Evolutionary conservation across 1,140 invertebrate genomes (phyloP).

Genomic region (Drosophila parvula): DNA sequence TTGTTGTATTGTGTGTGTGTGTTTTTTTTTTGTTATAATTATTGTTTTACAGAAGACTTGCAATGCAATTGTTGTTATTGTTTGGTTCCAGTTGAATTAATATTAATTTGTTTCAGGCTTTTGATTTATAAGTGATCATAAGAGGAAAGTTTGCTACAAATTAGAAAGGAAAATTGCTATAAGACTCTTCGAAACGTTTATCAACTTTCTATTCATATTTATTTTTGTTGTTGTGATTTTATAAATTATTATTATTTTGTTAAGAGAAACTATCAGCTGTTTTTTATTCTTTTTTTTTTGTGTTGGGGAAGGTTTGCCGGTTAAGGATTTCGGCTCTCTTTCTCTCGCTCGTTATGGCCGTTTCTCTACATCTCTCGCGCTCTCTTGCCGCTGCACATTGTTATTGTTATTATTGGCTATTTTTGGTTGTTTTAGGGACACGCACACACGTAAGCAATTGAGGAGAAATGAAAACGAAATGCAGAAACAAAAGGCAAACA

Average conservation of each 20-base stretch:
- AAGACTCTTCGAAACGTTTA: too few relatives aligned
- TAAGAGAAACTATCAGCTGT: conserved; percentile 10
- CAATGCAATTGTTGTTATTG: background rate
- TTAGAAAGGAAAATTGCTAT: too few relatives aligned
- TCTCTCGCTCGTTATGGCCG: conserved; percentile 1
- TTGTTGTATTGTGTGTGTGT: background rate
- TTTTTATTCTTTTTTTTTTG: conserved; percentile 9
- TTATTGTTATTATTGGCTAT: conserved; percentile 55
- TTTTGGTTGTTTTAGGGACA: conserved; percentile 35
- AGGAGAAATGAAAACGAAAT: conserved; percentile 38
- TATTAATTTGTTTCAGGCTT: conserved; percentile 1
- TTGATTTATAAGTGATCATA: background rate
- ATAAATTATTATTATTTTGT: background rate
- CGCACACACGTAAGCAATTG: conserved; percentile 33
- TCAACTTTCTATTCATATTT: background rate
- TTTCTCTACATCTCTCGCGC: background rate
- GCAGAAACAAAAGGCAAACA: conserved; percentile 19
- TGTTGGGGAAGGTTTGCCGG: conserved; percentile 29
- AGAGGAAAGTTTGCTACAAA: background rate
- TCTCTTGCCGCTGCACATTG: conserved; percentile 40
- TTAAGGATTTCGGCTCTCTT: conserved; percentile 4
- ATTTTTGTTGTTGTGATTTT: background rate
- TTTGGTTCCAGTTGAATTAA: conserved; percentile 10
- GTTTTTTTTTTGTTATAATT: background rate
- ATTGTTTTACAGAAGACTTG: conserved; percentile 9